Evolutionary conservation across 2,888 invertebrate species (phyloP).

Genomic region (Melikaiella ostensackeni): DNA sequence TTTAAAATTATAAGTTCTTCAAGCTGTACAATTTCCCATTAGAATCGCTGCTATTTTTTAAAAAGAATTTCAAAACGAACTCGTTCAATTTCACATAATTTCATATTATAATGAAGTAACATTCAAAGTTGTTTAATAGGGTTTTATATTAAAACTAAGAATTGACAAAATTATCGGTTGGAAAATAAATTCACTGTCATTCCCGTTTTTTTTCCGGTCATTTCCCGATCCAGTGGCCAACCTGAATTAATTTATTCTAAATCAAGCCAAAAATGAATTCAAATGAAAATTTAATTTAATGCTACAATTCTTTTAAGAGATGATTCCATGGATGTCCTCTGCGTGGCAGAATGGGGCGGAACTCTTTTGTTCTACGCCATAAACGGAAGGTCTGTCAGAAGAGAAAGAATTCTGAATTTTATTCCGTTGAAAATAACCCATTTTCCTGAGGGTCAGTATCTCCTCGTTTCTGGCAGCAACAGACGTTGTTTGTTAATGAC

Average conservation of each 20-base stretch:
- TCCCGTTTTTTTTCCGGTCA: too few relatives aligned
- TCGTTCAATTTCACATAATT: too few relatives aligned
- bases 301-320: slow-evolving; percentile 67
- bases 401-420: slow-evolving; percentile 85
- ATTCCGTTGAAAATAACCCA: slow-evolving; percentile 88
- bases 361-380: slow-evolving; percentile 92
- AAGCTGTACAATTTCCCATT: too few relatives aligned
- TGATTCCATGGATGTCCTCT: slow-evolving; percentile 83
- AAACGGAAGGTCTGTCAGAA: slow-evolving; percentile 89
- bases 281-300: slow-evolving; percentile 50
- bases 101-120: neutral
- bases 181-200: too few relatives aligned
- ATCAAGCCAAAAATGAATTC: neutral
- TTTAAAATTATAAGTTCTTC: too few relatives aligned
- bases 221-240: too few relatives aligned
- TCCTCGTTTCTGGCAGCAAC: slow-evolving; percentile 89
- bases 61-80: too few relatives aligned
- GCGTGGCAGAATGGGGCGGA: slow-evolving; percentile 96
- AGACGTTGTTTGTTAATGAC: slow-evolving; percentile 88
- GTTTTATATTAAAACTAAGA: too few relatives aligned
- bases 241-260: too few relatives aligned
- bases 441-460: slow-evolving; percentile 89
- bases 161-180: too few relatives aligned
- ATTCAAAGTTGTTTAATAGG: too few relatives aligned
- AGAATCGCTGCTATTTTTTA: too few relatives aligned